Percentiles rank a stretch among this genome's conserved stretches.
Evolutionary conservation across 2,888 invertebrate species (phyloP).

Genomic region (Cecidostiba fungosa): DNA sequence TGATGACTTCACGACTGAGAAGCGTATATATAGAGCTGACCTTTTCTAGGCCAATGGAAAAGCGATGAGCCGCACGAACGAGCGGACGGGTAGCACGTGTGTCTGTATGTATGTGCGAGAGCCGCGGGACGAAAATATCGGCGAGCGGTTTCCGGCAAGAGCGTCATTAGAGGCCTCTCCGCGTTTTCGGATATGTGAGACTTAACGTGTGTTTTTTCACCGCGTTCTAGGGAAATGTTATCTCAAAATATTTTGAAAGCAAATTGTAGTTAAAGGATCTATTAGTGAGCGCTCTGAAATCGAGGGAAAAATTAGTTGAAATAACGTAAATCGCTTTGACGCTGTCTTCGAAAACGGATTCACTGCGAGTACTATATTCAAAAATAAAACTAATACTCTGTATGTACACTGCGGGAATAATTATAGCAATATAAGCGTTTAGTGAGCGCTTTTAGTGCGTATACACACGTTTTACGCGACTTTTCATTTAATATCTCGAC

Average conservation of each 20-base stretch:
- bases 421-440: background rate
- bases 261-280: constrained; percentile 28
- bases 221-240: constrained; percentile 43
- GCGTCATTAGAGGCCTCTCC: constrained; percentile 56
- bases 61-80: background rate
- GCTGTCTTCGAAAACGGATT: background rate
- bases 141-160: constrained; percentile 51
- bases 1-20: constrained; percentile 19
- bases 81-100: constrained; percentile 24
- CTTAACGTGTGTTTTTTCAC: constrained; percentile 5
- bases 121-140: constrained; percentile 44
- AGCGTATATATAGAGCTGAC: background rate
- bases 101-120: background rate
- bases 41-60: constrained; percentile 23
- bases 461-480: background rate
- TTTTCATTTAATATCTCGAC: background rate
- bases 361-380: background rate
- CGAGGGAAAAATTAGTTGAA: constrained; percentile 39
- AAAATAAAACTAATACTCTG: background rate
- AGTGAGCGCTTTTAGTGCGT: background rate
- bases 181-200: constrained; percentile 33
- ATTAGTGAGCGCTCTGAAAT: constrained; percentile 28
- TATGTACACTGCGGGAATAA: background rate
- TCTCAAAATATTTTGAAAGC: constrained; percentile 61
- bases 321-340: background rate